Percentiles rank a stretch among this genome's conserved stretches.
These are phyloP conservation scores for Meandrina meandrites DNA, from an alignment of 92 coral and sea anemone species.

Conservation along the genomic window DNA sequence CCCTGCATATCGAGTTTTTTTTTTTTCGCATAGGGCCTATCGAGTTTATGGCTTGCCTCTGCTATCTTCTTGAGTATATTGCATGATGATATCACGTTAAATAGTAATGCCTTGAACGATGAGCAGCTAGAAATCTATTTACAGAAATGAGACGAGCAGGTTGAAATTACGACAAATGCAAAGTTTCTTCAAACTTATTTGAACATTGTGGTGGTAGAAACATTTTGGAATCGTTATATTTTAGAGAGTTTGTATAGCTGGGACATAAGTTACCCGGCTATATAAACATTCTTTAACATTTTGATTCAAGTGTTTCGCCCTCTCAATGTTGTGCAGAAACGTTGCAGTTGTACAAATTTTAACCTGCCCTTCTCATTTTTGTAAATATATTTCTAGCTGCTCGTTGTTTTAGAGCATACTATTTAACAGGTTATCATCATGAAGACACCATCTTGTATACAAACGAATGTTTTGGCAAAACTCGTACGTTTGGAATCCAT, in stretches of 20 bases:
- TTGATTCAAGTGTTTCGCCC: neutral
- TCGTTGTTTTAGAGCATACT: neutral
- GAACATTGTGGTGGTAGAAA: neutral
- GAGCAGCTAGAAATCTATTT: neutral
- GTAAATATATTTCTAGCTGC: neutral
- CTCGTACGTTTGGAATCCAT: too few species aligned
- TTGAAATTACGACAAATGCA: neutral
- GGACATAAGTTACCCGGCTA: neutral
- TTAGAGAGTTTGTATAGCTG: neutral
- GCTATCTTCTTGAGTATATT: neutral
- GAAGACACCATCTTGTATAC: neutral
- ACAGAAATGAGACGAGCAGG: neutral
- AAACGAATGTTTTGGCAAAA: neutral
- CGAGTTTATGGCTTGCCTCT: neutral
- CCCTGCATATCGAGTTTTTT: neutral
- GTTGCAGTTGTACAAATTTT: neutral
- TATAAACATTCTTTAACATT: neutral
- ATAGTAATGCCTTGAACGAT: neutral
- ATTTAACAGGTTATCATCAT: neutral
- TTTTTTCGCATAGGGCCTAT: neutral
- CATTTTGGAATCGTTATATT: neutral
- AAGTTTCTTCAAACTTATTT: neutral
- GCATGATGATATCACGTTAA: neutral
- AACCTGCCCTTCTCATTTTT: neutral
- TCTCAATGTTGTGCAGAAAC: neutral